phyloP scores from a whole-genome alignment of 2,888 invertebrate genomes.

The Lypha dubia region DNA sequence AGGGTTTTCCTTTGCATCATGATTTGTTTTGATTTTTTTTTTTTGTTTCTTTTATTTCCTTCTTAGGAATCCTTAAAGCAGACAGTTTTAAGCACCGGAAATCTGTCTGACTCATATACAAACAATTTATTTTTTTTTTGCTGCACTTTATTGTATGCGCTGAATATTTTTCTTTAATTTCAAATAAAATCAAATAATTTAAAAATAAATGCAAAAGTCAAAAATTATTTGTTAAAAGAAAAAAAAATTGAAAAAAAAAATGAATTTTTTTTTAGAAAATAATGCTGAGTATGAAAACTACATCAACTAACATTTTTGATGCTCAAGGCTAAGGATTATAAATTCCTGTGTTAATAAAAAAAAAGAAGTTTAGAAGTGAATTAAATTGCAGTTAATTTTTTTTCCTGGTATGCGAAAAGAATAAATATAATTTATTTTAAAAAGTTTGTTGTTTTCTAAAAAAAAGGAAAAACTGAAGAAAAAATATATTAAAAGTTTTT shows the following conservation, averaged over 20 bases:
- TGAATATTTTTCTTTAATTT: conserved; percentile 17
- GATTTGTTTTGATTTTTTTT: conserved; percentile 11
- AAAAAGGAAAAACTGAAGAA: background rate
- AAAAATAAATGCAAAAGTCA: background rate
- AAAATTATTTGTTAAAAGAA: background rate
- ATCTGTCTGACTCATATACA: conserved; percentile 69
- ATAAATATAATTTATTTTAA: conserved; percentile 15
- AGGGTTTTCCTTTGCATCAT: background rate
- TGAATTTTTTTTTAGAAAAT: background rate
- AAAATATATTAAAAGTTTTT: background rate
- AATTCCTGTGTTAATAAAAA: background rate
- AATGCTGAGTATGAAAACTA: background rate
- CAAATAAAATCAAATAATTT: conserved; percentile 6
- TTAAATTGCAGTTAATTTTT: conserved; percentile 27
- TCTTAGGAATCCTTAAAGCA: conserved; percentile 55
- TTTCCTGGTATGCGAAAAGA: background rate
- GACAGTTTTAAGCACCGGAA: conserved; percentile 71
- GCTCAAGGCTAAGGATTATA: conserved; percentile 45
- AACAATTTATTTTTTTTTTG: conserved; percentile 46
- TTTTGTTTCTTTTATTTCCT: conserved; percentile 17
- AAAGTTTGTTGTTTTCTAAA: background rate
- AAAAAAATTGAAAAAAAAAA: background rate
- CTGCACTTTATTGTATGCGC: conserved; percentile 1
- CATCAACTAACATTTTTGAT: conserved; percentile 10
- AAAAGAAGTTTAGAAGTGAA: background rate